These are phyloP conservation scores for Mola mola DNA, from an alignment of 2,113 vertebrate genomes.

Conservation along the genomic window DNA sequence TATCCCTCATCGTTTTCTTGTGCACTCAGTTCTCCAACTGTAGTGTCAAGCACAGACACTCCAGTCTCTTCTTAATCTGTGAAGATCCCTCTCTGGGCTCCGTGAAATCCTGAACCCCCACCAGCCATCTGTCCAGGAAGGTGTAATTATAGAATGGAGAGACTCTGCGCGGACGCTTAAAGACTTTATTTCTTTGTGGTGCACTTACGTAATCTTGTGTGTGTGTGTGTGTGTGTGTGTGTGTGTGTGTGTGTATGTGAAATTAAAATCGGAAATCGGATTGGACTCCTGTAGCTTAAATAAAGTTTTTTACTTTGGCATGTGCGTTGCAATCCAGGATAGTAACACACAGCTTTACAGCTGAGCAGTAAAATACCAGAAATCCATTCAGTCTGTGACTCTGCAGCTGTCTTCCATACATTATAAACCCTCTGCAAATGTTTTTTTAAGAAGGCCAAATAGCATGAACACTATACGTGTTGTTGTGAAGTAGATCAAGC, in stretches of 20 bases:
- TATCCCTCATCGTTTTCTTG: conserved; percentile 5
- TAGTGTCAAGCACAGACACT: conserved; percentile 18
- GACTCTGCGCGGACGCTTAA: conserved; percentile 35
- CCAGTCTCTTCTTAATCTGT: conserved; percentile 59
- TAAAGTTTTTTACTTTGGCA: background rate
- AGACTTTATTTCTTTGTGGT: conserved; percentile 49
- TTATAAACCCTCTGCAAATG: background rate
- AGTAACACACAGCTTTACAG: no score
- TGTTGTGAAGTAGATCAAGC: no score
- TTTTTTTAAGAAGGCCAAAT: no score
- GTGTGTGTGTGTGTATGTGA: no score
- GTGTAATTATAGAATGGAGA: conserved; percentile 54
- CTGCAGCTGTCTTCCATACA: conserved; percentile 6
- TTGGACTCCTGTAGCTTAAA: background rate
- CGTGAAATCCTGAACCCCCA: conserved; percentile 66
- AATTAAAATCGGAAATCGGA: no score
- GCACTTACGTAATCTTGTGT: conserved; percentile 51
- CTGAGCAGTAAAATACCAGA: no score
- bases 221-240: conserved; percentile 27
- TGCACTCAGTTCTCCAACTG: conserved; percentile 27
- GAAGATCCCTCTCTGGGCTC: conserved; percentile 51
- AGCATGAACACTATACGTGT: no score
- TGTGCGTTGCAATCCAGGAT: background rate
- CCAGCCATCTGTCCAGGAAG: conserved; percentile 67
- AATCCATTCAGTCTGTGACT: background rate